Evolutionary conservation across 2,113 vertebrate genomes (phyloP).

Genomic region (Hyla sarda): DNA sequence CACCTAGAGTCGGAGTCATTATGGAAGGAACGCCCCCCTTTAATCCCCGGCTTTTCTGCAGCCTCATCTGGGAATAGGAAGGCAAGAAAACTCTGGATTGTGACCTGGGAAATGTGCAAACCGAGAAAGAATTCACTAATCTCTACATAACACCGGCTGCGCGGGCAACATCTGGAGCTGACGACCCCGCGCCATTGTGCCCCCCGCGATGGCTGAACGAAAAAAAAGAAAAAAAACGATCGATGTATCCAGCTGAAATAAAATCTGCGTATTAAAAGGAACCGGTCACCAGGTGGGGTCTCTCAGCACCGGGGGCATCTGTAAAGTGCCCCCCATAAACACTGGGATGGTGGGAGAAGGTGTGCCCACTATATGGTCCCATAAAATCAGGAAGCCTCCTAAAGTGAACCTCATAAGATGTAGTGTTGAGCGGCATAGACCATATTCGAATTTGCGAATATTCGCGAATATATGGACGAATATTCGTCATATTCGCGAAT

Average conservation of each 20-base stretch:
- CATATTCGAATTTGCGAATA: no score
- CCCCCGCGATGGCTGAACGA: background rate
- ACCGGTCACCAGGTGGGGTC: background rate
- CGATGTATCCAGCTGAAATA: background rate
- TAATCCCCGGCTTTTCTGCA: constrained; percentile 44
- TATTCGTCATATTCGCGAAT: no score
- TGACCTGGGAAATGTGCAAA: constrained; percentile 48
- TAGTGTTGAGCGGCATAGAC: no score
- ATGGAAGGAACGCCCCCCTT: constrained; percentile 20
- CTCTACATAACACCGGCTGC: background rate
- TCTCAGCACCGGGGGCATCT: background rate
- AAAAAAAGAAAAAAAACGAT: background rate
- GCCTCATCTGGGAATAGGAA: constrained; percentile 45
- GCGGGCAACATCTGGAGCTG: constrained; percentile 49
- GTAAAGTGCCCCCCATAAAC: background rate
- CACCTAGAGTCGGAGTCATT: constrained; percentile 42
- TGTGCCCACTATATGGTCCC: background rate
- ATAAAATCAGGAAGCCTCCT: no score
- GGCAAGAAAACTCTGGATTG: constrained; percentile 18
- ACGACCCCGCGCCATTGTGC: background rate
- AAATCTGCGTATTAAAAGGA: no score
- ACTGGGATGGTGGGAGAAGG: background rate
- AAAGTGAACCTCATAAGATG: no score
- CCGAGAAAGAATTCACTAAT: constrained; percentile 50
- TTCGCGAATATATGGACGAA: no score